These are phyloP conservation scores for Carcina quercana DNA, from an alignment of 2,888 invertebrate genomes.

Conservation along the genomic window DNA sequence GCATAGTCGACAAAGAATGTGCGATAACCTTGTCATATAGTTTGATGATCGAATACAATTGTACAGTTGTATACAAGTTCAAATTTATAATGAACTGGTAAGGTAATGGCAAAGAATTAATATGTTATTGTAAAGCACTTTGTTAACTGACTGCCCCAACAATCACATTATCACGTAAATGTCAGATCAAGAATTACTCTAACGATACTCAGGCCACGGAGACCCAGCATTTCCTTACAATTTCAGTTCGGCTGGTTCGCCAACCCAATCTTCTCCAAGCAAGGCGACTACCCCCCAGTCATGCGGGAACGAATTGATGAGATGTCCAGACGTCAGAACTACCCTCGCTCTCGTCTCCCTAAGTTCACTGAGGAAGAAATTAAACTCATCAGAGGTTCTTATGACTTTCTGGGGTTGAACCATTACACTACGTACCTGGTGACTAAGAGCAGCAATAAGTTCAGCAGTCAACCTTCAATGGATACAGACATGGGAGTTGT, in stretches of 20 bases:
- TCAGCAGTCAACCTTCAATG: conserved; percentile 38
- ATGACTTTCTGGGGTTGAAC: conserved; percentile 84
- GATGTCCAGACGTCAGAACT: conserved; percentile 75
- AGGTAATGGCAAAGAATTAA: too few relatives aligned
- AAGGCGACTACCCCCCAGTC: conserved; percentile 78
- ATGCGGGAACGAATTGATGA: conserved; percentile 75
- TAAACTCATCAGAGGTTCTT: conserved; percentile 68
- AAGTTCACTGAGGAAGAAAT: conserved; percentile 72
- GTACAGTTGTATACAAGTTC: too few relatives aligned
- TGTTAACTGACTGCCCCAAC: too few relatives aligned
- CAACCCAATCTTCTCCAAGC: conserved; percentile 76
- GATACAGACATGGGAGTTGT: conserved; percentile 50
- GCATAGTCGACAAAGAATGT: too few relatives aligned
- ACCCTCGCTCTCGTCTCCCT: conserved; percentile 76
- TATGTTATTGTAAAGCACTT: too few relatives aligned
- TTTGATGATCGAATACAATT: too few relatives aligned
- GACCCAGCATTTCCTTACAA: too few relatives aligned
- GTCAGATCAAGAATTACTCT: too few relatives aligned
- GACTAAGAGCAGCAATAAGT: conserved; percentile 32
- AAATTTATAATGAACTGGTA: too few relatives aligned
- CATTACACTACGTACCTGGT: conserved; percentile 78
- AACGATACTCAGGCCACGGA: too few relatives aligned
- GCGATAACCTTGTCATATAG: too few relatives aligned
- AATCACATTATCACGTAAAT: too few relatives aligned
- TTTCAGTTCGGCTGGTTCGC: conserved; percentile 79